These are phyloP conservation scores for Gymnocheta viridis DNA, from an alignment of 2,888 invertebrate species.

Conservation along the genomic window DNA sequence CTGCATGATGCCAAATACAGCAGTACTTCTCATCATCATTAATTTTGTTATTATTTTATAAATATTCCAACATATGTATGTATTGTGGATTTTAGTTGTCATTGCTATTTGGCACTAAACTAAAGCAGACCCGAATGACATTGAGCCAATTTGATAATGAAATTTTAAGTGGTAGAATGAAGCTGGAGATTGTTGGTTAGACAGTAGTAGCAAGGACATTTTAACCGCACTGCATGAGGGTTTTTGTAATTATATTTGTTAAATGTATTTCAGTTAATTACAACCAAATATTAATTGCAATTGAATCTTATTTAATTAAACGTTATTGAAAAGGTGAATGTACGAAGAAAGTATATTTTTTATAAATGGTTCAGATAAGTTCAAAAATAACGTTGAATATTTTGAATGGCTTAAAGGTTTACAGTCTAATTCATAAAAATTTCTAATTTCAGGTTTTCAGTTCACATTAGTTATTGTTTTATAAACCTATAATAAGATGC, in stretches of 20 bases:
- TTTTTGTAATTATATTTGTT: constrained; percentile 31
- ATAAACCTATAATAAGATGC: too few species aligned
- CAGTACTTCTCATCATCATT: constrained; percentile 42
- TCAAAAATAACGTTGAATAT: too few species aligned
- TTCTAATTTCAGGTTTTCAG: too few species aligned
- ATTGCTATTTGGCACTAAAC: constrained; percentile 21
- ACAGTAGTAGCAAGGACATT: constrained; percentile 8
- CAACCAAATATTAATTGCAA: constrained; percentile 9
- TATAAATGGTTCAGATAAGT: too few species aligned
- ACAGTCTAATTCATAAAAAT: too few species aligned
- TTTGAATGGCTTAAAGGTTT: too few species aligned
- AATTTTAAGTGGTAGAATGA: not conserved
- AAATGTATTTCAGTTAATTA: not conserved
- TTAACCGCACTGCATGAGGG: constrained; percentile 40
- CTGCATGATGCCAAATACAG: constrained; percentile 18
- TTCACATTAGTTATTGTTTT: too few species aligned
- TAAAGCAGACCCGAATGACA: constrained; percentile 43
- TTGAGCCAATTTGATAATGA: constrained; percentile 47
- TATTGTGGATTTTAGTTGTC: constrained; percentile 43
- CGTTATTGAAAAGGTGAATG: not conserved
- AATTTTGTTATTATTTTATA: constrained; percentile 59
- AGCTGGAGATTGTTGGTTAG: not conserved
- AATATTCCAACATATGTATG: constrained; percentile 50
- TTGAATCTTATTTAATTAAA: constrained; percentile 7
- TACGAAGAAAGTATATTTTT: not conserved